Conservation (phyloP, 2,888 invertebrate species). For the Chrysolina oricalcia region DNA sequence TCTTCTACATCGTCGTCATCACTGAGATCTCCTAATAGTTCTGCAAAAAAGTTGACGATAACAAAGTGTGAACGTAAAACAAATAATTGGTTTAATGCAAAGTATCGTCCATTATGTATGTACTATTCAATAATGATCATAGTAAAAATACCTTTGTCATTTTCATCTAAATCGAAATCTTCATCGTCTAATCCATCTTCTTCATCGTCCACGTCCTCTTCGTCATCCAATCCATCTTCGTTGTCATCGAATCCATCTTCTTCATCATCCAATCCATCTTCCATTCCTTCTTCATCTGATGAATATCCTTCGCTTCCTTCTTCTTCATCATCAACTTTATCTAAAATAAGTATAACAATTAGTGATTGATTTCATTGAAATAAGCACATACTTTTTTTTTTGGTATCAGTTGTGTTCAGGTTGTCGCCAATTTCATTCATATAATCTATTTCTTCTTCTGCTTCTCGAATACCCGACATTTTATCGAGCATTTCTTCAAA, state of each 20-base stretch:
- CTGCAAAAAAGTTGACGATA: slow-evolving; percentile 46
- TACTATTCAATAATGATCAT: too few relatives aligned
- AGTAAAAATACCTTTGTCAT: slow-evolving; percentile 65
- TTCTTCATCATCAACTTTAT: slow-evolving; percentile 1
- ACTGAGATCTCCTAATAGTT: slow-evolving; percentile 61
- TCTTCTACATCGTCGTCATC: slow-evolving; percentile 69
- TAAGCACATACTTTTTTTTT: slow-evolving; percentile 47
- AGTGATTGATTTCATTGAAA: background rate
- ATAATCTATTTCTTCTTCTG: slow-evolving; percentile 79
- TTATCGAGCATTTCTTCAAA: slow-evolving; percentile 81
- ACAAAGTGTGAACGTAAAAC: background rate
- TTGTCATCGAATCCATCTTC: slow-evolving; percentile 48
- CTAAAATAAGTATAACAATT: slow-evolving; percentile 10
- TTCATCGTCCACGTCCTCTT: slow-evolving; percentile 72
- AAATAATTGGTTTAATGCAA: background rate
- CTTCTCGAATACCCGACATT: slow-evolving; percentile 71
- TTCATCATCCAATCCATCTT: slow-evolving; percentile 63
- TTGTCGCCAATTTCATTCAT: slow-evolving; percentile 78
- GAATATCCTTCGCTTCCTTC: slow-evolving; percentile 45
- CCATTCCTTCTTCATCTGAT: slow-evolving; percentile 64
- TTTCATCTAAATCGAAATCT: slow-evolving; percentile 65
- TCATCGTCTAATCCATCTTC: slow-evolving; percentile 60
- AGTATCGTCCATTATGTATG: too few relatives aligned
- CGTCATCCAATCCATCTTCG: slow-evolving; percentile 64
- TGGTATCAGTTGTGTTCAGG: slow-evolving; percentile 57